Base-by-base conservation (phyloP, 2,888 invertebrate genomes). In the Acleris holmiana region DNA sequence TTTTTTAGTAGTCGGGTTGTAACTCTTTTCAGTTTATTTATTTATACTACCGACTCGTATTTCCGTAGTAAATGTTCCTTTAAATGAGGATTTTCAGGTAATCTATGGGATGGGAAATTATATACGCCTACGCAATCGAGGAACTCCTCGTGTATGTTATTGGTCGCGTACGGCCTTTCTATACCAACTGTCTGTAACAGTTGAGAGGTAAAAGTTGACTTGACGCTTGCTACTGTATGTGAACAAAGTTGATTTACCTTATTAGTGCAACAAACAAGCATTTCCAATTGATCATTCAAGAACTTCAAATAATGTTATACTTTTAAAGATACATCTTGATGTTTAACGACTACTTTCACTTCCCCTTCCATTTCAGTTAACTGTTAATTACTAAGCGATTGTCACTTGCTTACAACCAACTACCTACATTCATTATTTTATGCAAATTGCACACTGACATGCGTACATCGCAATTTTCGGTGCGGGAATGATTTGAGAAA, bases 321-420 rank as follows among this genome's bases (percentile, higher is more conserved):
- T 46, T 19, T 25, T 3, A 35, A 29, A n/a, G 44, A 17, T 47
- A 53, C 18, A 48, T 19, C 29, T n/a, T 53, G 46, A 57, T 44
- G 35, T 44, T 47, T 51, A 57, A 58, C 41, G 53, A 21, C 41
- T 29, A 25, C 64, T 64, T 64, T 64, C 58, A 53, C 58, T 64
- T 64, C 58, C 64, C 64, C 53, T 64, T 59, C 53, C 48, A 29
- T 59, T 53, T 13, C 47, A 48, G 23, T 64, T 15, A 48, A 59
- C 58, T 64, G 64, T 64, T 64, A 64, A 64, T 64, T 64, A 64
- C 58, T 59, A 53, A 64, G 58, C 54, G 58, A 54, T 64, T 41
- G 64, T 64, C 53, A 64, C 53, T 64, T 63, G 63, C 57, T 58
- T 57, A 54, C 46, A 19, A 48, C 17, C 47, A 41, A 49, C 64